Base-by-base conservation (phyloP, 1,140 invertebrate genomes). In the Trichonephila inaurata region DNA sequence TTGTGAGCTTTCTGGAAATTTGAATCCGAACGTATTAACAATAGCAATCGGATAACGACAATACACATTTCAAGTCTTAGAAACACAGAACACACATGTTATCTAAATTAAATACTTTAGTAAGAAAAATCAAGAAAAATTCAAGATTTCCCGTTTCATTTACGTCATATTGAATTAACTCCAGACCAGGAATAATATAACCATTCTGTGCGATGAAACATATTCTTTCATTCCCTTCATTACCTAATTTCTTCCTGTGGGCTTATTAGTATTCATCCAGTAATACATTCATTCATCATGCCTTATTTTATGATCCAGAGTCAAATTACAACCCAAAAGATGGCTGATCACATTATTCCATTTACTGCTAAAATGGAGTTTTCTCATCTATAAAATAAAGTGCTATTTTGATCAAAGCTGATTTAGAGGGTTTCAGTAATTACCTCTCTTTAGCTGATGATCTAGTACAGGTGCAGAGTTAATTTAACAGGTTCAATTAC, bases 401-500 rank as follows among this genome's bases (percentile, higher is more conserved):
- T 51, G 81, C 61, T 92, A 60, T 85, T 85, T 92, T 85, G 90
- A 85, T 85, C 60, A 51, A 61, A 81, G 81, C 16, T 64, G 90
- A 85, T 89, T 69, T 82, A 60, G 88, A 44, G 40, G 58, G 89
- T 28, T 85, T 19, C 16, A 44, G 40, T 92, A 92, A 92, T 92
- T 92, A 85, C 90, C 60, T 77, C 82, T 83, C 61, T 66, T 85
- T 24, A 58, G 81, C 19, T 69, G 82, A 64, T 85, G 40, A 69
- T n/a, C 81, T 86, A 51, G 77, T 14, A 58, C 19, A 88, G 69
- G 89, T 33, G 62, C 86, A 40, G 82, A 64, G 61, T 61, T 92
- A 85, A 92, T 92, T 92, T 92, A 83, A 92, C 90, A 83, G 82
- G 60, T 60, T 69, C 90, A 92, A 92, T 92, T 92, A 92, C 77